These are phyloP conservation scores for Synchiropus splendidus DNA, from an alignment of 2,113 vertebrate genomes.

Conservation along the genomic window DNA sequence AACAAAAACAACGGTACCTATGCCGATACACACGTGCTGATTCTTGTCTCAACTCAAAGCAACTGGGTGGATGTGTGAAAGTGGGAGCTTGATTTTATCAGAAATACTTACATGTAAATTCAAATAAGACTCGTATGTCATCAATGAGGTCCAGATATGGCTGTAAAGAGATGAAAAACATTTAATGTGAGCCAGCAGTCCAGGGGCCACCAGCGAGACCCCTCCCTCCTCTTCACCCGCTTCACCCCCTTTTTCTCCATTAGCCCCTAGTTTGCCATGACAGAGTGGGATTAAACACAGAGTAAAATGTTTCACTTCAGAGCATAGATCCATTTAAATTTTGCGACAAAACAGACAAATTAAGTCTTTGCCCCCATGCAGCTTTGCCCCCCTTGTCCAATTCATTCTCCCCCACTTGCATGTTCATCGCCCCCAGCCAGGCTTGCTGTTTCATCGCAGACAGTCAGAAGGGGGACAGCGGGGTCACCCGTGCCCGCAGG, in stretches of 20 bases:
- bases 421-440: slow-evolving; percentile 56
- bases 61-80: too few species aligned
- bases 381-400: slow-evolving; percentile 8
- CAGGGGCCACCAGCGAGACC: neutral
- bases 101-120: too few species aligned
- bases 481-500: slow-evolving; percentile 59
- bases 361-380: slow-evolving; percentile 48
- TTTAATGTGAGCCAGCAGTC: neutral
- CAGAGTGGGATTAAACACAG: slow-evolving; percentile 55
- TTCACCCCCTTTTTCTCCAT: slow-evolving; percentile 35
- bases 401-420: slow-evolving; percentile 8
- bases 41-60: too few species aligned
- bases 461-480: slow-evolving; percentile 32
- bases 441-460: slow-evolving; percentile 41
- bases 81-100: too few species aligned
- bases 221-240: slow-evolving; percentile 14
- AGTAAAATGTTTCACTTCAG: slow-evolving; percentile 43
- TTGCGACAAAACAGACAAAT: slow-evolving; percentile 55
- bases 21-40: too few species aligned
- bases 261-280: slow-evolving; percentile 50
- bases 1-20: too few species aligned
- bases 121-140: too few species aligned
- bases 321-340: slow-evolving; percentile 40
- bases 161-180: slow-evolving; percentile 4
- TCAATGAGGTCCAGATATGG: too few species aligned